Evolutionary conservation across 1,140 invertebrate genomes (phyloP).

Genomic region (Bathynomus jamesi): DNA sequence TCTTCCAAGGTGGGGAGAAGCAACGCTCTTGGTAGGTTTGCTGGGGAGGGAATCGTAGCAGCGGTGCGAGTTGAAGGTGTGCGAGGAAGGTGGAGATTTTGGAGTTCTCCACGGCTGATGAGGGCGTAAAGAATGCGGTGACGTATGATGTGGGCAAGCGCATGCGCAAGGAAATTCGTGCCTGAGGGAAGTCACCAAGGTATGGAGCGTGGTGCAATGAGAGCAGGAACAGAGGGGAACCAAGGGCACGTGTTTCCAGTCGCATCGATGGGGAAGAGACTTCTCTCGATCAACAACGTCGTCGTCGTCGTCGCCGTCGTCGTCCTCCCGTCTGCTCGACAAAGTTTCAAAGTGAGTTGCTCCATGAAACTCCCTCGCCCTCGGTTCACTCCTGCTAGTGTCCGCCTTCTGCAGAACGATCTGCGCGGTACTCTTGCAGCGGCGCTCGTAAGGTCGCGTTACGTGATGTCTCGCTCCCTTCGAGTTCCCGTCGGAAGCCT

Average conservation of each 20-base stretch:
- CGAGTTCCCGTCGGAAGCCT: not conserved
- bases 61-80: slow-evolving; percentile 24
- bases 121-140: not conserved
- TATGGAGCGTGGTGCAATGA: slow-evolving; percentile 20
- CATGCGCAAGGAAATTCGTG: slow-evolving; percentile 9
- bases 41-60: slow-evolving; percentile 4
- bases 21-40: not conserved
- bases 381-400: not conserved
- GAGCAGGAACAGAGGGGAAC: slow-evolving; percentile 6
- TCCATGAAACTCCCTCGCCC: not conserved
- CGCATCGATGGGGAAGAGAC: not conserved
- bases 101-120: not conserved
- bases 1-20: no score
- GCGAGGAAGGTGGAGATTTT: not conserved
- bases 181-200: slow-evolving; percentile 13
- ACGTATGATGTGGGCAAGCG: slow-evolving; percentile 11
- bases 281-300: not conserved
- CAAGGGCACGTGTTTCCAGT: not conserved
- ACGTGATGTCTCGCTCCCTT: slow-evolving; percentile 15
- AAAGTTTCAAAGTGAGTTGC: not conserved
- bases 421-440: slow-evolving; percentile 59
- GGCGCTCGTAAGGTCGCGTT: slow-evolving; percentile 43
- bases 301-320: not conserved
- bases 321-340: not conserved
- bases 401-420: slow-evolving; percentile 47